A percentile compares a stretch with the other conserved stretches of the same genome.
These are phyloP conservation scores for Trematocara nigrifrons DNA, from an alignment of 2,113 vertebrate genomes.

Conservation along the genomic window DNA sequence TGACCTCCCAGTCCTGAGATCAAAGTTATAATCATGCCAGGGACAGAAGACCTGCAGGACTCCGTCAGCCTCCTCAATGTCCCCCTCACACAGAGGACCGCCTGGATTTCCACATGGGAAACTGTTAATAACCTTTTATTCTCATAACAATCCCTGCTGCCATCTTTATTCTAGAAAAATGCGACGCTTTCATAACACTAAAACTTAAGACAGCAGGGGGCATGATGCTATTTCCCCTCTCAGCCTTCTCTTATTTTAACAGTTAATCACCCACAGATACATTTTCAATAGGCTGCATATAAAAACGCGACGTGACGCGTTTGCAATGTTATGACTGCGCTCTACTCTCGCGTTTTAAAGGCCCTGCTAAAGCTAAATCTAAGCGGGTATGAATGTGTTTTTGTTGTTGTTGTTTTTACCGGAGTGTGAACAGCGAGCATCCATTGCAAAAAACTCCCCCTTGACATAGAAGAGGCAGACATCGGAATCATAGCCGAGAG, in stretches of 20 bases:
- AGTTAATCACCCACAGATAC: not conserved
- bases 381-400: not conserved
- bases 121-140: not conserved
- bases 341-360: not conserved
- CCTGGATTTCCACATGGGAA: conserved; percentile 47
- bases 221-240: not conserved
- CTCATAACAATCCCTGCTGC: not conserved
- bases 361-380: not conserved
- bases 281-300: not conserved
- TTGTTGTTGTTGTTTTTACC: conserved; percentile 32
- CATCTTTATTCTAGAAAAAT: not conserved
- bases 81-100: conserved; percentile 73
- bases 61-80: conserved; percentile 72
- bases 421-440: conserved; percentile 71
- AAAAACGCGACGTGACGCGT: not conserved
- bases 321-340: not conserved
- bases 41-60: conserved; percentile 73
- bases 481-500: conserved; percentile 56
- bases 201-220: not conserved
- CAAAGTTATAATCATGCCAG: conserved; percentile 75
- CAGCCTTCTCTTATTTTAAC: not conserved
- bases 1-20: conserved; percentile 69
- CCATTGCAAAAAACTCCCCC: conserved; percentile 71
- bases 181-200: not conserved
- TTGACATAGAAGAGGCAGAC: conserved; percentile 70